A percentile compares a stretch with the other conserved stretches of the same genome.
Evolutionary conservation across 2,113 vertebrate genomes (phyloP).

Genomic region (Alexandromys fortis): DNA sequence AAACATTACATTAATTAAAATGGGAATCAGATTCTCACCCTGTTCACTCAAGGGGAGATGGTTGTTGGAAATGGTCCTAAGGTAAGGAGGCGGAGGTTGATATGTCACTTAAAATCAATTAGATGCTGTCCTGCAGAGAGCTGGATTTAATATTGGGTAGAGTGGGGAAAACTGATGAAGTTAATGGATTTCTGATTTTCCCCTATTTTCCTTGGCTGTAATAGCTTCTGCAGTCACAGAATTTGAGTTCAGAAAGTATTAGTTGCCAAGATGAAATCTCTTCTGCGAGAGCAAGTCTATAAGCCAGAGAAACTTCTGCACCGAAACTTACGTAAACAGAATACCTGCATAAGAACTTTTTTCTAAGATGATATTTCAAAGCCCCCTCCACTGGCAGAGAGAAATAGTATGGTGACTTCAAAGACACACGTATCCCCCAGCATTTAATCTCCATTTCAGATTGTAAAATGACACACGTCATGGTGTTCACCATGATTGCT

Average conservation of each 20-base stretch:
- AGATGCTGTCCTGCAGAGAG: neutral
- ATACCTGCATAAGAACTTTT: neutral
- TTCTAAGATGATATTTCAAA: neutral
- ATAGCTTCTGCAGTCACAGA: neutral
- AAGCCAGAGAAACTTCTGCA: slow-evolving; percentile 23
- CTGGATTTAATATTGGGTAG: neutral
- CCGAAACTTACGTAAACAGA: neutral
- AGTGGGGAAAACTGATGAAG: neutral
- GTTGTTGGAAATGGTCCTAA: neutral
- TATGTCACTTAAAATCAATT: slow-evolving; percentile 63
- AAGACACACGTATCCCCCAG: neutral
- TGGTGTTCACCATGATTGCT: neutral
- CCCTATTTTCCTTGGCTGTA: neutral
- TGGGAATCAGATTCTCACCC: slow-evolving; percentile 18
- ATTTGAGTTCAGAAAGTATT: slow-evolving; percentile 21
- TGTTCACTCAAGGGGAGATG: neutral
- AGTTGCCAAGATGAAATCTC: slow-evolving; percentile 42
- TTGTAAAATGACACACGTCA: neutral
- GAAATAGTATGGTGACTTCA: neutral
- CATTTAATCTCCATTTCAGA: neutral
- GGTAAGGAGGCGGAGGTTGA: slow-evolving; percentile 20
- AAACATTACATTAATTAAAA: neutral
- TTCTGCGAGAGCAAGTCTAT: neutral
- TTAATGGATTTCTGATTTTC: neutral
- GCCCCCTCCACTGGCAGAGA: neutral